Evolutionary conservation across 2,888 invertebrate species (phyloP), one percentile per base, ranked within the genome.

Genomic region (Sinelater perroti): DNA sequence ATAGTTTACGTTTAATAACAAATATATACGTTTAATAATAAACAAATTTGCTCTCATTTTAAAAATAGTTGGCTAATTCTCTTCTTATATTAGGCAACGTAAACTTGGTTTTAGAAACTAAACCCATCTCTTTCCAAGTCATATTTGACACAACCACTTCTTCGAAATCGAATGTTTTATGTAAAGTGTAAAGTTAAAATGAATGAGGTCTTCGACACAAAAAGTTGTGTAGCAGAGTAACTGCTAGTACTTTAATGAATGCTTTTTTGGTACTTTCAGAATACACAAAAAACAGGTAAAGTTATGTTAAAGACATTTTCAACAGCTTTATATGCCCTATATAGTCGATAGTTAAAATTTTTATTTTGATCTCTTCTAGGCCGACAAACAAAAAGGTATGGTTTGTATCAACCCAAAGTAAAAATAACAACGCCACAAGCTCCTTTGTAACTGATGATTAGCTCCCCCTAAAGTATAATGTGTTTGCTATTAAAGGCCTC

Each of bases 351-450:
- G 33, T 56, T 59, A 54, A 56, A 20, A 52, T 18, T 6, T 54
- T 10, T 59, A 20, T 24, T 24, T 31, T 20, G 47, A 26, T 7
- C 46, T 28, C 42, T 46, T 31, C 67, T 30, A 63, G 49, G 38
- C 66, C 58, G 3, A 56, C 66, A 50, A 49, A 65, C n/a, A 62
- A 55, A 36, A 70, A 69, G 42, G 61, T 61, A 33, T 67, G 66
- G 36, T 67, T 52, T 7, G 67, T 64, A 56, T 69, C 66, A 16
- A 65, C 63, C n/a, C 21, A 68, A 40, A 24, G 64, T 67, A 35
- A 69, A 38, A 17, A 69, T 53, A 5, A 69, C 65, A 46, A 69
- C 55, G 33, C 67, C 68, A 30, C 63, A 67, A 40, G 57, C 59
- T 5, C 53, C 42, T 44, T 68, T 65, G 30, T 66, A 66, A 45